Evolutionary conservation across 2,113 vertebrate species (phyloP).

Genomic region (Centrocercus urophasianus): DNA sequence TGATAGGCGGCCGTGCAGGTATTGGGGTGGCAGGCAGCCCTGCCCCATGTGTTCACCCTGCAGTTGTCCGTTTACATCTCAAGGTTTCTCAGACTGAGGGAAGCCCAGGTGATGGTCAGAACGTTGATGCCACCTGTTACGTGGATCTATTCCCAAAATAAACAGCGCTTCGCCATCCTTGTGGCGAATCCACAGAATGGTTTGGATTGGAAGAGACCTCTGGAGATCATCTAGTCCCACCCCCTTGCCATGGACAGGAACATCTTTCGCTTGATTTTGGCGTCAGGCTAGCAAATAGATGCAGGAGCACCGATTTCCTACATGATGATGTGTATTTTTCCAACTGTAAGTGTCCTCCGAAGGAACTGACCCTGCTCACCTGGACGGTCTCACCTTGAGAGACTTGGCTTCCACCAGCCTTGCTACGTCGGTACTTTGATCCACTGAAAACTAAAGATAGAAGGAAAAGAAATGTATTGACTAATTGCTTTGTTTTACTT

Average conservation of each 20-base stretch:
- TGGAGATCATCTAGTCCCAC: background rate
- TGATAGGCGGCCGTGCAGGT: accelerated
- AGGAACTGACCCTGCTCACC: background rate
- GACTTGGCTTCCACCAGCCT: conserved; percentile 23
- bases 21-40: background rate
- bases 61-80: accelerated
- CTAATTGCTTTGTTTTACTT: conserved; percentile 45
- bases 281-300: background rate
- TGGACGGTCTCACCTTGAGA: background rate
- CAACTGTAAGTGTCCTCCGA: background rate
- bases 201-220: background rate
- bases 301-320: background rate
- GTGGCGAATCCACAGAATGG: background rate
- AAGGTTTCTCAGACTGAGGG: background rate
- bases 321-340: background rate
- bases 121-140: accelerated
- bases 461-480: conserved; percentile 55
- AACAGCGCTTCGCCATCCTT: too few relatives aligned
- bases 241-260: background rate
- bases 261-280: background rate
- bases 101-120: background rate
- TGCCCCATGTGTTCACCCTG: background rate
- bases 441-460: conserved; percentile 48
- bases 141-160: background rate
- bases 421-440: background rate